phyloP scores from a whole-genome alignment of 2,113 vertebrate species.

The Clarias batrachus region DNA sequence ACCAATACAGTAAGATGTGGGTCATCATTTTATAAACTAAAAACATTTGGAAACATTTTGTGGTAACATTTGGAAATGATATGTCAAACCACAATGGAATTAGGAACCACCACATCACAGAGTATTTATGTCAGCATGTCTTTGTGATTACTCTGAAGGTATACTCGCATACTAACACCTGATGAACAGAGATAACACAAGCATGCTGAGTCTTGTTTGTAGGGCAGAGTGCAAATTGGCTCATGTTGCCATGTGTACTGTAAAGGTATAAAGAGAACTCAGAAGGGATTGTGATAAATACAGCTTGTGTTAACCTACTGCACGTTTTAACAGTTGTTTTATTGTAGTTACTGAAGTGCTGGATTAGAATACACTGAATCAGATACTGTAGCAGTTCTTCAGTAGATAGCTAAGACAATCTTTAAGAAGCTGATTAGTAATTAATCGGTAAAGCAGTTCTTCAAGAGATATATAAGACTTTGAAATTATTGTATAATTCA shows the following conservation, averaged over 20 bases:
- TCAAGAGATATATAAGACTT: neutral
- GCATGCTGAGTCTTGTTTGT: neutral
- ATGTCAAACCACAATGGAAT: neutral
- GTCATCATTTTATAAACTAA: neutral
- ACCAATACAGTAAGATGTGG: neutral
- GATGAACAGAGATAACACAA: neutral
- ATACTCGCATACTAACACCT: neutral
- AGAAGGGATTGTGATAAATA: neutral
- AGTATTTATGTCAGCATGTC: neutral
- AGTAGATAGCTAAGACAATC: neutral
- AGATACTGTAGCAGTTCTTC: neutral
- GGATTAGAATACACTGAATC: neutral
- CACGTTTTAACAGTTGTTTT: neutral
- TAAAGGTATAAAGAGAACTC: neutral
- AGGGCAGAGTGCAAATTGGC: neutral
- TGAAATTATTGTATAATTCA: neutral
- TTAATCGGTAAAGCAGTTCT: neutral
- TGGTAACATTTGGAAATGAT: neutral
- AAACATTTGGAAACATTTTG: neutral
- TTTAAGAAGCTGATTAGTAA: neutral
- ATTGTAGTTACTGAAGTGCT: neutral
- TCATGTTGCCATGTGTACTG: neutral
- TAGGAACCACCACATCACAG: neutral
- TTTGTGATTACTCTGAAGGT: constrained; percentile 8
- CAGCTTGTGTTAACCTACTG: neutral